Percentiles rank a stretch among this genome's conserved stretches.
phyloP scores from a whole-genome alignment of 2,888 invertebrate genomes.

The Amorpha juglandis region DNA sequence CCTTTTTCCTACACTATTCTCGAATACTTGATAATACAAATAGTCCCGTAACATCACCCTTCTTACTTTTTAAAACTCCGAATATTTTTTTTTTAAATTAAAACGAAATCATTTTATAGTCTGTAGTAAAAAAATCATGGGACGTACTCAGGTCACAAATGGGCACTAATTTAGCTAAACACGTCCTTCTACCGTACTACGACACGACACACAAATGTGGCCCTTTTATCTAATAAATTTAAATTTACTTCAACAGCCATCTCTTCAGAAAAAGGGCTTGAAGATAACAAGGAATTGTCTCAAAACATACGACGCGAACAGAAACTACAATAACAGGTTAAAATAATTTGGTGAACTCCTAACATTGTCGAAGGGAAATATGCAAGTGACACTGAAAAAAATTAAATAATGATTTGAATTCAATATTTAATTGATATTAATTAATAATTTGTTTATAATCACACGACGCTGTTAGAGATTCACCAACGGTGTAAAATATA shows the following conservation, averaged over 20 bases:
- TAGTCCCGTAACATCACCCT: neutral
- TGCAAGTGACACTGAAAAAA: neutral
- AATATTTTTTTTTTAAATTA: no score
- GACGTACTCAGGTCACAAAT: slow-evolving; percentile 11
- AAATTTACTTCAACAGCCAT: slow-evolving; percentile 8
- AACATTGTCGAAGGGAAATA: neutral
- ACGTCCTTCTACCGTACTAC: neutral
- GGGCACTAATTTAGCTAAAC: neutral
- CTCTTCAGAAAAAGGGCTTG: slow-evolving; percentile 20
- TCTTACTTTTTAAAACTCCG: neutral
- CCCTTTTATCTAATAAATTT: neutral
- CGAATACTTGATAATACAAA: slow-evolving; percentile 21
- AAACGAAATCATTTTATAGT: neutral
- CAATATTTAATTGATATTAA: neutral
- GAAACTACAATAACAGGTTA: slow-evolving; percentile 15
- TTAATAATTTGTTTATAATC: neutral
- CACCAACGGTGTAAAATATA: slow-evolving; percentile 2
- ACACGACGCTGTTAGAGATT: neutral
- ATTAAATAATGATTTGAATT: no score
- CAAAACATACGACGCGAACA: slow-evolving; percentile 14
- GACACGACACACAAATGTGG: neutral
- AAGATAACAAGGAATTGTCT: slow-evolving; percentile 17
- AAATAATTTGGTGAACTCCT: neutral
- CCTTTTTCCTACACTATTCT: slow-evolving; percentile 19
- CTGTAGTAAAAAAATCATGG: neutral